Evolutionary conservation across 2,797 vertebrate genomes (phyloP), one percentile per base, ranked within the genome.

Genomic region (Malurus leucopterus): DNA sequence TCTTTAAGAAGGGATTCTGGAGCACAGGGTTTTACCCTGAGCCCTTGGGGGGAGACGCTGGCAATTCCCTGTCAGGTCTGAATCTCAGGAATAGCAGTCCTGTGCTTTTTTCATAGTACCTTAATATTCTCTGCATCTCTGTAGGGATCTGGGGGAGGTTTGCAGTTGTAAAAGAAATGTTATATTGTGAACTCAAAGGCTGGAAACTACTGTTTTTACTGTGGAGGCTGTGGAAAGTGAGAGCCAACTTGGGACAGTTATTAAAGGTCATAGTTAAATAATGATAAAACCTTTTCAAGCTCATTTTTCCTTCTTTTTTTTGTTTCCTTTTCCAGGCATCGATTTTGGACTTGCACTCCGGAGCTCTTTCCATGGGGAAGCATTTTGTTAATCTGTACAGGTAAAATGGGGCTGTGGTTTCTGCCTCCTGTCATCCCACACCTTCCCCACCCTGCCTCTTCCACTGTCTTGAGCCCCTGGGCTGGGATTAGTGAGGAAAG

Each of bases 371-470:
- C 1, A 97, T 99, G 93, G 99, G 99, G 22, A 98, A 98, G 87
- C 98, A 99, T 95, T 99, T 99, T 95, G 98, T 99, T 57, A 99
- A 99, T 94, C 97, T 99, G 78, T 99, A 99, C 97, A 99, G 98
- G 99, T 99, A 95, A 96, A 96, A 71, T 2, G 8, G 12, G 26
- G 3, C 51, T 64, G 36, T 65, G 54, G 17, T 23, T 90, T 84
- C 62, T 84, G 38, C 20, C 41, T 59, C 13, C 26, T 71, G 49
- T 58, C n/a, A 22, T 19, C 55, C 64, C 80, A 1, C 3, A 16
- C 32, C 58, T 64, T 50, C 32, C 26, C 9, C 72, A 74, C 32
- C 4, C 8, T 38, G 40, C 40, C 43, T 47, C 30, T 51, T 43
- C 30, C 57, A 1, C 3, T 19, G 47, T 9, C 20, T 41, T 7